phyloP scores from a whole-genome alignment of 2,888 invertebrate genomes.

The Pammene fasciana region DNA sequence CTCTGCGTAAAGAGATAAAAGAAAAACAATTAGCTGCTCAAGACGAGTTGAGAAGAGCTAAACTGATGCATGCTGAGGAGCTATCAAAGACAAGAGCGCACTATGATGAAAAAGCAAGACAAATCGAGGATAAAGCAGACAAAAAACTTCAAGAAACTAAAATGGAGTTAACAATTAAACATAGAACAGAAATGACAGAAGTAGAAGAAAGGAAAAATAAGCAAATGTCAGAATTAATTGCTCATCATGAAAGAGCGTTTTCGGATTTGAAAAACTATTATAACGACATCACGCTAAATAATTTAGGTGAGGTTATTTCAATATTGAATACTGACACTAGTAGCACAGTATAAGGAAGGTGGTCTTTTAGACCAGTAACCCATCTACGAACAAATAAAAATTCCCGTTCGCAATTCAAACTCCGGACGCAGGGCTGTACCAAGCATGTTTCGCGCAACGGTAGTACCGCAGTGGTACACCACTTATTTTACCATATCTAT shows the following conservation, averaged over 20 bases:
- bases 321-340: neutral
- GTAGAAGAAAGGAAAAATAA: constrained; percentile 96
- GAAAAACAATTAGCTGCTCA: constrained; percentile 88
- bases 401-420: too few relatives aligned
- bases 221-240: constrained; percentile 91
- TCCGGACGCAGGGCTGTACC: too few relatives aligned
- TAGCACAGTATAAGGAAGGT: too few relatives aligned
- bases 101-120: constrained; percentile 77
- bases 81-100: constrained; percentile 84
- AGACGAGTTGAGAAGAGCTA: constrained; percentile 88
- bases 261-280: constrained; percentile 97
- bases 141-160: constrained; percentile 89
- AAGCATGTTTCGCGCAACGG: too few relatives aligned
- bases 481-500: too few relatives aligned
- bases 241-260: constrained; percentile 92
- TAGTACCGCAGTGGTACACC: too few relatives aligned
- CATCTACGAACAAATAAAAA: too few relatives aligned
- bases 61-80: constrained; percentile 89
- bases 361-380: too few relatives aligned
- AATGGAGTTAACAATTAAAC: constrained; percentile 87
- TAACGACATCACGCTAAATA: constrained; percentile 96
- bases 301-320: constrained; percentile 84
- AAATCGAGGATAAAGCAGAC: constrained; percentile 85
- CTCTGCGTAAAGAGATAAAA: constrained; percentile 85
- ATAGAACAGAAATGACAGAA: constrained; percentile 92